Percentiles rank a stretch among this genome's conserved stretches.
phyloP scores from a whole-genome alignment of 2,888 invertebrate species.

The Callimorpha dominula region DNA sequence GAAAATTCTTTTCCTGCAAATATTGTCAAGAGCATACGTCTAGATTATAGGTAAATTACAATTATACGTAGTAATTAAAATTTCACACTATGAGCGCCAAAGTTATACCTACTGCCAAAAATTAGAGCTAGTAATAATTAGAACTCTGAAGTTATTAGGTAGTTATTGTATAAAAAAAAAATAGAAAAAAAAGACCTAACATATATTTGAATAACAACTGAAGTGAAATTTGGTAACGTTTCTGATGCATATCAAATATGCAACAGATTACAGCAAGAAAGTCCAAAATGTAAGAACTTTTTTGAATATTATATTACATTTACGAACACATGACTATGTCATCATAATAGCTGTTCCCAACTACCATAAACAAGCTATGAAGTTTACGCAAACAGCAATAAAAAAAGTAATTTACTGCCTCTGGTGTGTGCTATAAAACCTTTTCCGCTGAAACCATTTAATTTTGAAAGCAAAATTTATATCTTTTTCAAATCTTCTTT shows the following conservation, averaged over 20 bases:
- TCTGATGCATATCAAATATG: background rate
- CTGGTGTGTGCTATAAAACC: conserved; percentile 10
- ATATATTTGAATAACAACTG: no score
- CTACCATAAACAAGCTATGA: background rate
- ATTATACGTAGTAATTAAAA: background rate
- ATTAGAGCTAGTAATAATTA: background rate
- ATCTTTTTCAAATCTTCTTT: conserved; percentile 13
- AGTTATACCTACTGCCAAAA: background rate
- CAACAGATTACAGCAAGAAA: background rate
- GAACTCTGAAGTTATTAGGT: no score
- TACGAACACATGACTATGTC: background rate
- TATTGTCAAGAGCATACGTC: background rate
- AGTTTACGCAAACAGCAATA: conserved; percentile 5
- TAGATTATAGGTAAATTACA: background rate
- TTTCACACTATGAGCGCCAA: background rate
- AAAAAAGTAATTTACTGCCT: conserved; percentile 4
- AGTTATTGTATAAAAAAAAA: no score
- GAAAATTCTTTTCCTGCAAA: background rate
- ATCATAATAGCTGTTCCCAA: background rate
- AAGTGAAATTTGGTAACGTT: background rate
- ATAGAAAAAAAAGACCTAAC: no score
- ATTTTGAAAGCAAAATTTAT: conserved; percentile 14
- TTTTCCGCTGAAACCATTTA: conserved; percentile 10
- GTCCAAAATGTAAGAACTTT: background rate
- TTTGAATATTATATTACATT: background rate